Conservation (phyloP, 64 coral and sea anemone species). For the Stichodactyla helianthus region DNA sequence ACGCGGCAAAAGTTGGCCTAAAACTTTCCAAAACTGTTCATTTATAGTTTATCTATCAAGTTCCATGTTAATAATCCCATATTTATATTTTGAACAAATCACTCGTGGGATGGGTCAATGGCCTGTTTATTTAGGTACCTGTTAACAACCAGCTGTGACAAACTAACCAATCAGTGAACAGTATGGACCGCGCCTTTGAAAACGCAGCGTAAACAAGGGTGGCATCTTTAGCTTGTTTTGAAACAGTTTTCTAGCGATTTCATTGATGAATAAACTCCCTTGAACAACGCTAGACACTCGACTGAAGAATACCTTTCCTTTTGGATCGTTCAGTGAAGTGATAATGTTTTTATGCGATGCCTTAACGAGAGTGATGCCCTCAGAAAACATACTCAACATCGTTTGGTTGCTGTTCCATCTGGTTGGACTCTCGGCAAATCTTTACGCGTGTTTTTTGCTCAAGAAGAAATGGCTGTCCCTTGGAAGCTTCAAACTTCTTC, state of each 20-base stretch:
- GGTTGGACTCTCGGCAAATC: not conserved
- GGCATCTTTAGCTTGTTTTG: not conserved
- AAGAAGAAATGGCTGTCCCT: slow-evolving; percentile 3
- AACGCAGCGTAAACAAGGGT: not conserved
- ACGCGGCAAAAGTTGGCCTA: no score
- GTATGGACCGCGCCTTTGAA: not conserved
- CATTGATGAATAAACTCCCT: not conserved
- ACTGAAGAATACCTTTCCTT: not conserved
- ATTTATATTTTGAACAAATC: not conserved
- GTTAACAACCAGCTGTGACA: not conserved
- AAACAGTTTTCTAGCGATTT: not conserved
- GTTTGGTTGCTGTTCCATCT: slow-evolving; percentile 11
- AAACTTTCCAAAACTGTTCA: no score
- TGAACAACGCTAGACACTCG: not conserved
- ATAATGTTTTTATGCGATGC: slow-evolving; percentile 13
- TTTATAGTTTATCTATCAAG: no score
- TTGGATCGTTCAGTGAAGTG: no score
- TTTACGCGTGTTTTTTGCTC: not conserved
- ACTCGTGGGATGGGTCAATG: not conserved
- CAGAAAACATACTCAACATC: not conserved
- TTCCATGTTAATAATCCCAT: not conserved
- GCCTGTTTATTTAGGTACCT: not conserved
- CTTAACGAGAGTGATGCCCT: not conserved
- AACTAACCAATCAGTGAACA: not conserved
- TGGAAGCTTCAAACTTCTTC: slow-evolving; percentile 1